Percentiles rank a stretch among this genome's conserved stretches.
Evolutionary conservation across 2,888 invertebrate species (phyloP).

Genomic region (Dryobotodes eremita): DNA sequence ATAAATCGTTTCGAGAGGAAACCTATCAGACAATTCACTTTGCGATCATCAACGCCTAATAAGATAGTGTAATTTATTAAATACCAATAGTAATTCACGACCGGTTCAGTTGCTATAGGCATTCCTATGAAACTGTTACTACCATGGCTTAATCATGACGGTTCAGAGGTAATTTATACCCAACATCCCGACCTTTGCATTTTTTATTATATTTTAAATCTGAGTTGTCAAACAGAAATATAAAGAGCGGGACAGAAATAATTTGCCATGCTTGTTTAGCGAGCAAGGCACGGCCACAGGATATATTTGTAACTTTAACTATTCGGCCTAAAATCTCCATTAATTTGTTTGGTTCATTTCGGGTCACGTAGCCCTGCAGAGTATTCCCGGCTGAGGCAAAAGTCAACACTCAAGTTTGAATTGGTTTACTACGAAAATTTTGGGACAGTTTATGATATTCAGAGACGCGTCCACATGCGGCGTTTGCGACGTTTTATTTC

Average conservation of each 20-base stretch:
- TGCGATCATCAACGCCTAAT: neutral
- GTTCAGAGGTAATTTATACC: neutral
- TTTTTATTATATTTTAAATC: neutral
- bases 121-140: neutral
- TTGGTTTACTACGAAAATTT: slow-evolving; percentile 54
- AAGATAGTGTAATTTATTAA: neutral
- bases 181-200: neutral
- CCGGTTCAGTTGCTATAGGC: neutral
- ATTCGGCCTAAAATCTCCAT: slow-evolving; percentile 41
- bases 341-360: slow-evolving; percentile 66
- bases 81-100: neutral
- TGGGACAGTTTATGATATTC: slow-evolving; percentile 45
- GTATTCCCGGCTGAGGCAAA: slow-evolving; percentile 38
- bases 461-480: slow-evolving; percentile 23
- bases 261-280: slow-evolving; percentile 19
- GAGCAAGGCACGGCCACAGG: slow-evolving; percentile 1
- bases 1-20: neutral
- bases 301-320: slow-evolving; percentile 43
- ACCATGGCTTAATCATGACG: neutral
- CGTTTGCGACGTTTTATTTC: slow-evolving; percentile 31
- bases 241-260: neutral
- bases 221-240: slow-evolving; percentile 15
- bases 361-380: slow-evolving; percentile 58
- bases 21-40: neutral
- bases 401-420: slow-evolving; percentile 61